These are phyloP conservation scores for Eolophus roseicapilla DNA, from an alignment of 2,113 vertebrate genomes.

Conservation along the genomic window DNA sequence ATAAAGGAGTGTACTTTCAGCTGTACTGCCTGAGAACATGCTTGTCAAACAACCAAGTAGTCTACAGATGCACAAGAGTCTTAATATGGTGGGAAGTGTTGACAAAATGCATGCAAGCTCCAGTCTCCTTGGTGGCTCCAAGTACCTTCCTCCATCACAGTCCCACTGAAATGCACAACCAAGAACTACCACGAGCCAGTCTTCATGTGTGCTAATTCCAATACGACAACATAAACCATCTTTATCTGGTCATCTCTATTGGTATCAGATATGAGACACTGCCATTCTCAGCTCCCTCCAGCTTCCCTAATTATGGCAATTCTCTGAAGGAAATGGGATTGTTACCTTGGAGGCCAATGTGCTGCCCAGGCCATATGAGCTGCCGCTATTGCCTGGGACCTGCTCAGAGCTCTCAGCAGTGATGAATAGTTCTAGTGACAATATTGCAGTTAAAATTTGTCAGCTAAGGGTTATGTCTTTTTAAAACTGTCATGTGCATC, in stretches of 20 bases:
- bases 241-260: neutral
- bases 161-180: neutral
- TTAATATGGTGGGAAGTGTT: neutral
- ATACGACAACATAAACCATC: neutral
- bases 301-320: neutral
- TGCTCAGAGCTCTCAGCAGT: neutral
- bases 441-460: neutral
- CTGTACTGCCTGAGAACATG: neutral
- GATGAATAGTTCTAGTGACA: neutral
- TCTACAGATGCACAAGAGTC: neutral
- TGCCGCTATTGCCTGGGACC: rapidly evolving
- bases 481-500: neutral
- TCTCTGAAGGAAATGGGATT: neutral
- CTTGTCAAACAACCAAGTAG: neutral
- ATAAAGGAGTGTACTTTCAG: neutral
- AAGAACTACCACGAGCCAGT: neutral
- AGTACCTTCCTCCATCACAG: neutral
- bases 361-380: neutral
- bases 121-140: neutral
- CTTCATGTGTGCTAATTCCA: neutral
- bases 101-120: neutral
- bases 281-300: neutral
- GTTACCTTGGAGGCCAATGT: neutral
- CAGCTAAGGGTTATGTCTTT: neutral
- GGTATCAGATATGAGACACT: neutral